Evolutionary conservation across 2,113 vertebrate genomes (phyloP).

Genomic region (Pleuronectes platessa): DNA sequence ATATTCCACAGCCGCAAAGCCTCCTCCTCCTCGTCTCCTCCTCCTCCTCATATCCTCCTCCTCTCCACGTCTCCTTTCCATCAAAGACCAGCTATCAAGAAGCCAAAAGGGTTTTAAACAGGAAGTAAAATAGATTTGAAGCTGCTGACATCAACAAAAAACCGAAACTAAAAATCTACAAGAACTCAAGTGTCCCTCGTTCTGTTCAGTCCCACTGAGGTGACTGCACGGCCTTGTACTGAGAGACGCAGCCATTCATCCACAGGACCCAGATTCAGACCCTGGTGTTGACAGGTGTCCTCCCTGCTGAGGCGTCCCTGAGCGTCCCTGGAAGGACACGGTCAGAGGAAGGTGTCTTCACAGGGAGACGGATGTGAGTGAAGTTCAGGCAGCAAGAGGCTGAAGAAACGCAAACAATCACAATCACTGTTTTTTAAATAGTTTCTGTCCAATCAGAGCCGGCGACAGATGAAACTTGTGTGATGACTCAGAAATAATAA

Average conservation of each 20-base stretch:
- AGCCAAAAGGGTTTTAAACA: constrained; percentile 18
- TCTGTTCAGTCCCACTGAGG: constrained; percentile 19
- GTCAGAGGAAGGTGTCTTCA: background rate
- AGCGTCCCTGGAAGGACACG: constrained; percentile 21
- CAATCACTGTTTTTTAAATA: constrained; percentile 19
- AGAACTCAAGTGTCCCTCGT: background rate
- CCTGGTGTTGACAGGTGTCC: background rate
- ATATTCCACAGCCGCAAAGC: constrained; percentile 25
- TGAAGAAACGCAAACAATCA: constrained; percentile 10
- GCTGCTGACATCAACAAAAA: constrained; percentile 17
- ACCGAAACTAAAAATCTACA: constrained; percentile 11
- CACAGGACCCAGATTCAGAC: constrained; percentile 34
- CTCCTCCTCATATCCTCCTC: too few species aligned
- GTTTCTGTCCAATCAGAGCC: constrained; percentile 6
- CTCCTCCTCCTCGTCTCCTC: background rate
- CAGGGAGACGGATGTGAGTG: constrained; percentile 18
- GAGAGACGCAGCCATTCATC: constrained; percentile 26
- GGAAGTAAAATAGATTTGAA: background rate
- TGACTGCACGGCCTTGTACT: constrained; percentile 15
- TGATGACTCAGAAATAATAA: constrained; percentile 10
- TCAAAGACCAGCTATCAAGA: background rate
- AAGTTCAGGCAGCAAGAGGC: background rate
- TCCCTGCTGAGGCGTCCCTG: constrained; percentile 43
- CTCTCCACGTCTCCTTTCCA: background rate
- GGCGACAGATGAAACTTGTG: constrained; percentile 22